These are phyloP conservation scores for Drosophila anomalata DNA, from an alignment of 2,888 invertebrate species.

Conservation along the genomic window DNA sequence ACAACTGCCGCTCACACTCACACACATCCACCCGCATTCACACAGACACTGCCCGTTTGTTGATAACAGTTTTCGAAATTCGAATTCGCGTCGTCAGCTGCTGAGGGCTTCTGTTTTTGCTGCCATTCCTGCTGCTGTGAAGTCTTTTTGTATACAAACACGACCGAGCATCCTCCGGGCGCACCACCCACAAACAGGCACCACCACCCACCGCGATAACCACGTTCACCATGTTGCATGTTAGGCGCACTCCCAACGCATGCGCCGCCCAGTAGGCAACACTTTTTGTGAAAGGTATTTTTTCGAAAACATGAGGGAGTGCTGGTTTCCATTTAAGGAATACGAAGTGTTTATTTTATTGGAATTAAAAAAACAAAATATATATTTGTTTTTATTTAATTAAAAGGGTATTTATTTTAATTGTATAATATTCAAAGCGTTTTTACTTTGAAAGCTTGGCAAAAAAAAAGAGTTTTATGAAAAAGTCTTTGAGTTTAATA, in stretches of 20 bases:
- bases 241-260: constrained; percentile 53
- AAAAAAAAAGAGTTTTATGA: no score
- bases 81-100: constrained; percentile 71
- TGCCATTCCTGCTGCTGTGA: constrained; percentile 27
- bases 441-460: no score
- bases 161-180: constrained; percentile 53
- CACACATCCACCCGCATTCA: constrained; percentile 8
- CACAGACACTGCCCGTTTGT: constrained; percentile 41
- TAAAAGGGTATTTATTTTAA: background rate
- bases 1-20: constrained; percentile 27
- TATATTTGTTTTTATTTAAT: background rate
- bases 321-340: background rate
- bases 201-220: constrained; percentile 14
- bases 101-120: constrained; percentile 46
- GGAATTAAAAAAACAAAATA: background rate
- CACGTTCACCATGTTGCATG: constrained; percentile 67
- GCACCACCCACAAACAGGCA: constrained; percentile 11
- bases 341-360: background rate
- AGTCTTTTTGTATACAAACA: constrained; percentile 49
- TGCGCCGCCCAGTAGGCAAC: constrained; percentile 68
- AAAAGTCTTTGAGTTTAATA: no score
- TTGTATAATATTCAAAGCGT: no score
- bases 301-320: background rate
- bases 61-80: constrained; percentile 76
- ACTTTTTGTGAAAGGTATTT: constrained; percentile 25